Evolutionary conservation across 2,797 vertebrate species (phyloP), one percentile per base, ranked within the genome.

Genomic region (Anguilla marmorata): DNA sequence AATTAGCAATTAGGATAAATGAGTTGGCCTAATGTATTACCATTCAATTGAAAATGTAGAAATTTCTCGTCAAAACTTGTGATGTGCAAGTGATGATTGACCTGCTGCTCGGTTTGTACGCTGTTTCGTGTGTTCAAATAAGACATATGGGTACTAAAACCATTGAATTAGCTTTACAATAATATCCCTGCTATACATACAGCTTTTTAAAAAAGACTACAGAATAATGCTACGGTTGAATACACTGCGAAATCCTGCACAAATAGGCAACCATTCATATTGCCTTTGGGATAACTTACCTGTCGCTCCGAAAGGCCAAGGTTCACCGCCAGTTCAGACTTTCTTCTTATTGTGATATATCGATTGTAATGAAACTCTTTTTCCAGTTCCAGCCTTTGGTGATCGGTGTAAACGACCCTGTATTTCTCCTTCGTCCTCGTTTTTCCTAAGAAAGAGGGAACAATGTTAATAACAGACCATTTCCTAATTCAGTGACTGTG

Each of bases 401-500:
- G 98, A 89, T 99, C 97, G 82, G 98, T 99, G 93, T 99, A 99
- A 89, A 99, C 98, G 45, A 99, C 97, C 87, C 97, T 96, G 94
- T 99, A 99, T 92, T 99, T 99, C 92, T 99, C 98, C 96, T 99
- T 99, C 94, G 98, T 99, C 92, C 98, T 97, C 89, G 98, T 99
- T 96, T 99, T 99, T 89, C 98, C 98, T 99, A 80, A 58, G 19
- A 60, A 82, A 60, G 24, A 56, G 19, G 80, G 41, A 50, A 82
- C 85, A 30, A 16, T 7, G 33, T 84, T 85, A 41, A 56, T 54
- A 50, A 9, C 16, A 21, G 50, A 19, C 27, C 12, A 37, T 37
- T 76, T 33, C 27, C 11, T 76, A 37, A 76, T 76, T 16, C 37
- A 76, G 37, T 19, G 0, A 76, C 2, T n/a, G n/a, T 69, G 12